Evolutionary conservation across 2,888 invertebrate genomes (phyloP).

Genomic region (Philonicus albiceps): DNA sequence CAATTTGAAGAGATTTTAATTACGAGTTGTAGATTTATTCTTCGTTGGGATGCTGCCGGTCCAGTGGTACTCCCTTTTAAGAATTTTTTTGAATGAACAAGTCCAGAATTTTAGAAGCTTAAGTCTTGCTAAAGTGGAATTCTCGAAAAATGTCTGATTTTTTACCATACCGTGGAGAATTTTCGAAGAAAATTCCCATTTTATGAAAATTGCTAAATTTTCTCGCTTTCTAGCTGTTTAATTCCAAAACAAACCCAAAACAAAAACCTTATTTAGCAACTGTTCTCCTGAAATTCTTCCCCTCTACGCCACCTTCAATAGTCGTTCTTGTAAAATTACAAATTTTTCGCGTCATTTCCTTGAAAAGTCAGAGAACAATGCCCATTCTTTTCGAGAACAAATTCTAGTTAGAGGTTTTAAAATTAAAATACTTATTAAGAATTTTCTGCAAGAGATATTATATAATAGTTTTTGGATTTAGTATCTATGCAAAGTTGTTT

Average conservation of each 20-base stretch:
- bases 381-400: background rate
- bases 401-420: background rate
- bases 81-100: background rate
- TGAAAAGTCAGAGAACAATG: background rate
- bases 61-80: background rate
- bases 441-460: too few relatives aligned
- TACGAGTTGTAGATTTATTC: background rate
- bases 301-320: background rate
- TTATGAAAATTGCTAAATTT: background rate
- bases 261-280: background rate
- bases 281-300: background rate
- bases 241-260: background rate
- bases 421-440: background rate
- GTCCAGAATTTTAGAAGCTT: background rate
- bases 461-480: too few relatives aligned
- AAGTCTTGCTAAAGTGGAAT: background rate
- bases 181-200: background rate
- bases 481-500: too few relatives aligned
- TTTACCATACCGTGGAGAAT: background rate
- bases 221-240: background rate
- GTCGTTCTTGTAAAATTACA: background rate
- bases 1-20: slow-evolving; percentile 11
- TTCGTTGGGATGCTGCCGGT: background rate
- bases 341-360: background rate
- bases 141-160: background rate